A percentile compares a stretch with the other conserved stretches of the same genome.
phyloP scores from a whole-genome alignment of 2,888 invertebrate species.

The Atrina japonica region DNA sequence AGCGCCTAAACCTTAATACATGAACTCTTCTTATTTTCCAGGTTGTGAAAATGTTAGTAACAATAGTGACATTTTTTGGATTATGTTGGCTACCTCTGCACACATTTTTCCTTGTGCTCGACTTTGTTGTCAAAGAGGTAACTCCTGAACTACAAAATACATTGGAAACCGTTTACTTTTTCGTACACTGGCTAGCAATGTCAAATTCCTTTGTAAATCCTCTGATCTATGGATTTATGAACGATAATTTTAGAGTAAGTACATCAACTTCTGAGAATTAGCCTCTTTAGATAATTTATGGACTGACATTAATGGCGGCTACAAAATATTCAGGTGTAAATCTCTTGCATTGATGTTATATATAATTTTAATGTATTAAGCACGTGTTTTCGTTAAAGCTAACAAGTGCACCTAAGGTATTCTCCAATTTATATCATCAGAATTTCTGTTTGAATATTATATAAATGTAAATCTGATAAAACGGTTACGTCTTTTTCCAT shows the following conservation, averaged over 20 bases:
- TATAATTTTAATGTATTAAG: no score
- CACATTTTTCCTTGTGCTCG: conserved; percentile 66
- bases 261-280: not conserved
- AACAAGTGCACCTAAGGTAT: no score
- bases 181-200: conserved; percentile 76
- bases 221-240: conserved; percentile 74
- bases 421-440: no score
- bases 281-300: no score
- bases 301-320: no score
- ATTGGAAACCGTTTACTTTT: conserved; percentile 48
- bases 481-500: no score
- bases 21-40: conserved; percentile 22
- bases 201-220: conserved; percentile 78
- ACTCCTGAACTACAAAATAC: conserved; percentile 32
- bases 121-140: conserved; percentile 51
- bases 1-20: no score
- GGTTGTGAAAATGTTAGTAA: conserved; percentile 75
- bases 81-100: conserved; percentile 73
- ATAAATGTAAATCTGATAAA: no score
- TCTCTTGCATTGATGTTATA: no score
- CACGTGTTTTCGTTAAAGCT: no score
- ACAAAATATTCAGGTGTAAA: no score
- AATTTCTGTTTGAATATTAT: no score
- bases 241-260: conserved; percentile 75
- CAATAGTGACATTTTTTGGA: conserved; percentile 74